Base-by-base conservation (phyloP, 2,113 vertebrate species). In the Zosterops hypoxanthus region DNA sequence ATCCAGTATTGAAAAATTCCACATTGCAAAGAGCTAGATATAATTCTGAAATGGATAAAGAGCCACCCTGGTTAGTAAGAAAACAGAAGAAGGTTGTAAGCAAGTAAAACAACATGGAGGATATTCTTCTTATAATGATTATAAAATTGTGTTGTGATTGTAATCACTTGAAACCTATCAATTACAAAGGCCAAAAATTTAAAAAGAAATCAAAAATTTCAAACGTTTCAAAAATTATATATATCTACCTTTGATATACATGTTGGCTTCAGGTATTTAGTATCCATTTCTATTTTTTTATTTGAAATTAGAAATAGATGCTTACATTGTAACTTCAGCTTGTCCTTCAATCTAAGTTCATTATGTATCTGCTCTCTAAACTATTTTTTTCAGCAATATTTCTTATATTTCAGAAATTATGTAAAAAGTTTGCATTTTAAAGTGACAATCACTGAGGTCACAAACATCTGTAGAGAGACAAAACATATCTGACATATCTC, bases 21-120 rank as follows among this genome's bases (percentile, higher is more conserved):
- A 25, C 31, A 71, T 84, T 52, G 15, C 5, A 25, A 24, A 49
- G 29, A 75, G 4, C 7, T 53, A 42, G 4, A 72, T 46, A 53
- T 4, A 52, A 7, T 41, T 84, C 42, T 71, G 18, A 26, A 13
- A 7, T 20, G 6, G 29, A 46, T 47, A 25, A 22, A 18, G 7
- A 41, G 34, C 1, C 25, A 24, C 47, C 5, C 14, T 39, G 31
- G 2, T 70, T 14, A 81, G 11, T 22, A 65, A 57, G 23, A 73
- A 56, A 71, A 60, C 1, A 9, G 15, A 22, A 21, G 21, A 31
- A 34, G 2, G 3, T 22, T 70, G 2, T n/a, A 69, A 12, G 17
- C 3, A 5, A 66, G 14, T 8, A 18, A 66, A 87, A 31, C 3
- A 31, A 33, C 15, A 41, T 1, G 1, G 1, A 26, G 14, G 4